A percentile compares a stretch with the other conserved stretches of the same genome.
These are phyloP conservation scores for Pagetopsis macropterus DNA, from an alignment of 2,797 vertebrate genomes.

Conservation along the genomic window DNA sequence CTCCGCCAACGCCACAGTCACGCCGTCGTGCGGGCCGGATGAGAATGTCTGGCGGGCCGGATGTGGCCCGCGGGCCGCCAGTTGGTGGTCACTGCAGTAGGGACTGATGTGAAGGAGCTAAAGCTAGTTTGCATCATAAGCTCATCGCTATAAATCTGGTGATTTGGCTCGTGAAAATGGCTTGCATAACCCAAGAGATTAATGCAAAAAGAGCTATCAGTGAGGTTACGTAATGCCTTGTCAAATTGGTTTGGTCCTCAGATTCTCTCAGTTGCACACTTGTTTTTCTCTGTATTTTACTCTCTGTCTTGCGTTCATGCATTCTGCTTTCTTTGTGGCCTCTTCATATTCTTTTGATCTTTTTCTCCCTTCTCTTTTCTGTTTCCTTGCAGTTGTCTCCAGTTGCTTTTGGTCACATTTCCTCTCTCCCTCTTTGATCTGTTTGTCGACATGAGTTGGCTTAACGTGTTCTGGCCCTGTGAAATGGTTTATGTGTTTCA, in stretches of 20 bases:
- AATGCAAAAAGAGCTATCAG: slow-evolving; percentile 58
- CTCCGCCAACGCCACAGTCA: too few relatives aligned
- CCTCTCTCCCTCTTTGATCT: not conserved
- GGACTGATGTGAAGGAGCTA: slow-evolving; percentile 30
- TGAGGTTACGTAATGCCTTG: slow-evolving; percentile 43
- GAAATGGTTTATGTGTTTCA: slow-evolving; percentile 6
- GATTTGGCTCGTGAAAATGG: slow-evolving; percentile 34
- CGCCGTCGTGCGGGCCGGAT: too few relatives aligned
- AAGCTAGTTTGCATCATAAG: slow-evolving; percentile 60
- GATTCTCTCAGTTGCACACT: slow-evolving; percentile 32
- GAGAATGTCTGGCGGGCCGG: too few relatives aligned
- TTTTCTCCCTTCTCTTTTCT: not conserved
- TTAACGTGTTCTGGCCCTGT: slow-evolving; percentile 20
- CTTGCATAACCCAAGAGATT: slow-evolving; percentile 66
- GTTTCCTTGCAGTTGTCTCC: not conserved
- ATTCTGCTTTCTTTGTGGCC: not conserved
- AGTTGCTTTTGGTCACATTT: slow-evolving; percentile 1
- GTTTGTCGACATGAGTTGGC: not conserved
- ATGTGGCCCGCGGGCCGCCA: too few relatives aligned
- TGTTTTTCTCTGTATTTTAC: slow-evolving; percentile 21
- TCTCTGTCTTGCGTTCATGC: not conserved
- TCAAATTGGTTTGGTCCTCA: slow-evolving; percentile 51
- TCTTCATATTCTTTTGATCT: not conserved
- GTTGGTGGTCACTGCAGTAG: not conserved
- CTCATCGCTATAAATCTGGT: slow-evolving; percentile 53